phyloP scores from a whole-genome alignment of 2,888 invertebrate genomes.

The Achlya flavicornis region DNA sequence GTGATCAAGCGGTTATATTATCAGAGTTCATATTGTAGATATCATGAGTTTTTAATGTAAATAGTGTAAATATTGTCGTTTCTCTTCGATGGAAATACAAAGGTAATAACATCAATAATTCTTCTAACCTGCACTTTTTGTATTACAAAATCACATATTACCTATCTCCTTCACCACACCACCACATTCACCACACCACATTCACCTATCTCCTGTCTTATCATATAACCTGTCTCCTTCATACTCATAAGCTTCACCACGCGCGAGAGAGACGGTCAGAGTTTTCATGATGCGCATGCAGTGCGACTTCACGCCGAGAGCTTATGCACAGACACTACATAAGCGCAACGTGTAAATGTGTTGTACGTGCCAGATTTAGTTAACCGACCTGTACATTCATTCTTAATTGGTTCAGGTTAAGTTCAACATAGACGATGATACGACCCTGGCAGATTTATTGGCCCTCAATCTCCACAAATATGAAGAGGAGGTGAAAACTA shows the following conservation, averaged over 20 bases:
- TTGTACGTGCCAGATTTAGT: no score
- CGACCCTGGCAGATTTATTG: constrained; percentile 94
- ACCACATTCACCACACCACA: no score
- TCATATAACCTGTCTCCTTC: no score
- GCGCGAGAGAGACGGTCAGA: no score
- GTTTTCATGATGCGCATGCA: no score
- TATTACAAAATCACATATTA: not conserved
- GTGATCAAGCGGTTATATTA: constrained; percentile 54
- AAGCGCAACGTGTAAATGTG: no score
- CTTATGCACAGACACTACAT: no score
- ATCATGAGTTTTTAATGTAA: constrained; percentile 28
- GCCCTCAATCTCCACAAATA: constrained; percentile 95
- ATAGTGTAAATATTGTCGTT: constrained; percentile 25
- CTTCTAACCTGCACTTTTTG: not conserved
- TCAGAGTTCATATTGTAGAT: constrained; percentile 70
- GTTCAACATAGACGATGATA: constrained; percentile 92
- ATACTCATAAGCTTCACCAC: no score
- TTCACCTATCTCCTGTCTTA: no score
- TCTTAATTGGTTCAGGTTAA: constrained; percentile 81
- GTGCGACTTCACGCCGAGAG: no score
- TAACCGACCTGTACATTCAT: no score
- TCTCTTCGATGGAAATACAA: constrained; percentile 8
- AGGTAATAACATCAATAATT: constrained; percentile 20
- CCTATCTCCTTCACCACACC: no score
- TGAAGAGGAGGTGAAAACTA: constrained; percentile 97